Evolutionary conservation across 1,140 invertebrate genomes (phyloP), one percentile per base, ranked within the genome.

Genomic region (Drosophila ananassae): DNA sequence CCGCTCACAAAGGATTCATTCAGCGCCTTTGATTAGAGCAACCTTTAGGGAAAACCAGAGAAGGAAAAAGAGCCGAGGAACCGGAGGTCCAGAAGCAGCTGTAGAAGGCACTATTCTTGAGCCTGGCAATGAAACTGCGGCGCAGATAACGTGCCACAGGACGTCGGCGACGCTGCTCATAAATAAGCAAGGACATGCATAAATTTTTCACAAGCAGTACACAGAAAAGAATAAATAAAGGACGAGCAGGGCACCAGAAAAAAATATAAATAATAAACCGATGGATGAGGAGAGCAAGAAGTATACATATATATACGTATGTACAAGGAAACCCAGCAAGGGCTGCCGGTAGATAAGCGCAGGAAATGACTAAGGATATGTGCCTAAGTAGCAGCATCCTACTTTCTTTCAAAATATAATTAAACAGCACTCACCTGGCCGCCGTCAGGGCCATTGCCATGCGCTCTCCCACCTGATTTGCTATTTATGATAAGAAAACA

Each of bases 111-210:
- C 81, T 90, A 74, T 78, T 80, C 76, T 64, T 66, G 63, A 44
- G 61, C 58, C 73, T 90, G 87, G 82, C 82, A 90, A 83, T 90
- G 87, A 87, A 90, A 90, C 82, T 78, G 82, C 75, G 85, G 85
- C 85, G 59, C 44, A 89, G 85, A 89, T 89, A 89, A 89, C 77
- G 63, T 57, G 60, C 30, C 58, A 52, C 80, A 59, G 74, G 78
- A 76, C 76, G 81, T 69, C 76, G 81, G 62, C 73, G 84, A 77
- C 73, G 80, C 63, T 68, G 84, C 84, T 89, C 84, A 89, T 89
- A 89, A 89, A 89, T 89, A 89, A 90, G 84, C 84, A 89, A 85
- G 81, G 84, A 89, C 84, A 90, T 89, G 84, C 84, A 84, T 89
- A 83, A 78, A 89, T 90, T 78, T 90, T 90, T 85, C 80, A 89